Conservation (phyloP, 2,888 invertebrate species). For the Pyralis farinalis region DNA sequence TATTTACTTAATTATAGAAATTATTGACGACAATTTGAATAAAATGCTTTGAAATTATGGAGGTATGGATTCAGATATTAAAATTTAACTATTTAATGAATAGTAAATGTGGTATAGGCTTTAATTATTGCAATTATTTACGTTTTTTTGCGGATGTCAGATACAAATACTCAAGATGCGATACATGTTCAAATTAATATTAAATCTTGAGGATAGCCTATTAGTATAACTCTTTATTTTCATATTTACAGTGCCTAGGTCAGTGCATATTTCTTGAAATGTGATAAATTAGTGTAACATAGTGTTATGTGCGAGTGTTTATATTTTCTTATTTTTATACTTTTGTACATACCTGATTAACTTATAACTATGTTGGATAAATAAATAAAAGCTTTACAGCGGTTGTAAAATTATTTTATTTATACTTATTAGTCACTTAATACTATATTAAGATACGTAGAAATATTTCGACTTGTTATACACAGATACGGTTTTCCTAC, state of each 20-base stretch:
- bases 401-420: slow-evolving; percentile 27
- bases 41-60: too few relatives aligned
- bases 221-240: slow-evolving; percentile 2
- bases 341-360: slow-evolving; percentile 66
- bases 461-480: too few relatives aligned
- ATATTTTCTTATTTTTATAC: slow-evolving; percentile 36
- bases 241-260: slow-evolving; percentile 5
- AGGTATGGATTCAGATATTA: not conserved
- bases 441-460: too few relatives aligned
- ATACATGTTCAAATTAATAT: slow-evolving; percentile 12
- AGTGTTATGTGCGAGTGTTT: slow-evolving; percentile 13
- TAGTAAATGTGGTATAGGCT: slow-evolving; percentile 19
- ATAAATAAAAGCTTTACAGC: slow-evolving; percentile 34
- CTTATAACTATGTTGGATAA: slow-evolving; percentile 41
- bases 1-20: too few relatives aligned
- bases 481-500: too few relatives aligned
- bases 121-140: slow-evolving; percentile 12
- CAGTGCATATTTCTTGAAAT: slow-evolving; percentile 19
- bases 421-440: too few relatives aligned
- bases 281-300: slow-evolving; percentile 20
- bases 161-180: slow-evolving; percentile 26
- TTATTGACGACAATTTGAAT: too few relatives aligned
- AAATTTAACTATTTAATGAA: too few relatives aligned
- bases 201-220: slow-evolving; percentile 9
- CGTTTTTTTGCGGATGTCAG: slow-evolving; percentile 1